These are phyloP conservation scores for Tinea trinotella DNA, from an alignment of 2,888 invertebrate species.

Conservation along the genomic window DNA sequence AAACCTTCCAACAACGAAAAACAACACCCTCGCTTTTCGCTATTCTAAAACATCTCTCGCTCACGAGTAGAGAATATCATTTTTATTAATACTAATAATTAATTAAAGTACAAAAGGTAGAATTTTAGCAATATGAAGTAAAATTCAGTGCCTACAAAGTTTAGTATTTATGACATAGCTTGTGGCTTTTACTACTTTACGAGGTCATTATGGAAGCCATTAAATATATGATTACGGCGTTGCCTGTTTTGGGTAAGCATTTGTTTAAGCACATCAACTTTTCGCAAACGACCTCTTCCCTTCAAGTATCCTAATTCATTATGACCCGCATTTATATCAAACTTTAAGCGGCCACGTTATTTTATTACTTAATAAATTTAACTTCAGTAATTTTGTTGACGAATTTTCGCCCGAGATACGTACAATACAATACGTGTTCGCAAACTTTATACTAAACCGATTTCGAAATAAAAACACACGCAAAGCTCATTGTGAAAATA, in stretches of 20 bases:
- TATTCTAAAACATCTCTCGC: too few species aligned
- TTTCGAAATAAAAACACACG: too few species aligned
- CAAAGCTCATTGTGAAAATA: too few species aligned
- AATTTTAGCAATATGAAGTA: constrained; percentile 2
- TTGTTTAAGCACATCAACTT: constrained; percentile 65
- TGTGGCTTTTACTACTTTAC: constrained; percentile 58
- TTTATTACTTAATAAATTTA: constrained; percentile 50
- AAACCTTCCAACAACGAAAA: too few species aligned
- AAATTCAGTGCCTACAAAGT: constrained; percentile 33
- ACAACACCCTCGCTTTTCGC: too few species aligned
- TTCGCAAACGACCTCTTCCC: constrained; percentile 50
- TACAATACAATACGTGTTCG: background rate
- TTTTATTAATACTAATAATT: too few species aligned
- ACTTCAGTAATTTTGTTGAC: constrained; percentile 25
- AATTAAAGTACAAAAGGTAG: too few species aligned
- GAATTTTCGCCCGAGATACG: background rate
- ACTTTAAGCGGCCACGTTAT: constrained; percentile 44
- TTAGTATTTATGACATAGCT: constrained; percentile 57
- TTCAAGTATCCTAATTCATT: constrained; percentile 53
- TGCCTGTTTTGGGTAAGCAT: constrained; percentile 54
- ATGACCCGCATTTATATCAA: constrained; percentile 27
- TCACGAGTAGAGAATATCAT: too few species aligned
- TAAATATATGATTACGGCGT: constrained; percentile 62
- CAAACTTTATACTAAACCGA: background rate
- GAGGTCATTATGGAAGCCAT: constrained; percentile 63